These are phyloP conservation scores for Lepilemur septentrionalis DNA, from an alignment of 2,797 vertebrate species.

Conservation along the genomic window DNA sequence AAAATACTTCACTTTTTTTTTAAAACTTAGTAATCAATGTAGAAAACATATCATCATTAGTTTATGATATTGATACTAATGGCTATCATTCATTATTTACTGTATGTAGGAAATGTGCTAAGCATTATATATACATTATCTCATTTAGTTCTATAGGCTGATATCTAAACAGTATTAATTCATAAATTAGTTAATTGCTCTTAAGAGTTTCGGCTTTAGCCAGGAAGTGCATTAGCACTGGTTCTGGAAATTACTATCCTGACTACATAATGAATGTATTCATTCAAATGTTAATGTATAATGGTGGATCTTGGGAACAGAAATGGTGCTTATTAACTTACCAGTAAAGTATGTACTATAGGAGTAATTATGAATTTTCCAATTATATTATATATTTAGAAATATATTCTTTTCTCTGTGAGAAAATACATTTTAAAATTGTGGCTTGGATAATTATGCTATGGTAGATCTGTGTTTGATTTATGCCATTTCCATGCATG, in stretches of 20 bases:
- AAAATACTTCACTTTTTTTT: background rate
- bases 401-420: background rate
- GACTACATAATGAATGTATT: background rate
- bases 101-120: constrained; percentile 43
- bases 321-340: background rate
- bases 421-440: background rate
- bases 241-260: constrained; percentile 39
- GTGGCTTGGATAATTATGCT: background rate
- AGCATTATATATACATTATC: constrained; percentile 39
- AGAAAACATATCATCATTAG: constrained; percentile 11
- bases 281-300: constrained; percentile 41
- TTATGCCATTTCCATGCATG: background rate
- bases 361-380: background rate
- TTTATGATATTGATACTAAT: constrained; percentile 24
- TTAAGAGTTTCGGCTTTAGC: constrained; percentile 54
- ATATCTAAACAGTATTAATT: constrained; percentile 57
- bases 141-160: constrained; percentile 35
- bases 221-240: constrained; percentile 55
- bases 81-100: constrained; percentile 10
- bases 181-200: constrained; percentile 57
- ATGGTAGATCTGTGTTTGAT: background rate
- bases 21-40: background rate
- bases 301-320: background rate
- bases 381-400: constrained; percentile 22
- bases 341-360: background rate